Evolutionary conservation across 2,888 invertebrate species (phyloP).

Genomic region (Loripinus fragilis): DNA sequence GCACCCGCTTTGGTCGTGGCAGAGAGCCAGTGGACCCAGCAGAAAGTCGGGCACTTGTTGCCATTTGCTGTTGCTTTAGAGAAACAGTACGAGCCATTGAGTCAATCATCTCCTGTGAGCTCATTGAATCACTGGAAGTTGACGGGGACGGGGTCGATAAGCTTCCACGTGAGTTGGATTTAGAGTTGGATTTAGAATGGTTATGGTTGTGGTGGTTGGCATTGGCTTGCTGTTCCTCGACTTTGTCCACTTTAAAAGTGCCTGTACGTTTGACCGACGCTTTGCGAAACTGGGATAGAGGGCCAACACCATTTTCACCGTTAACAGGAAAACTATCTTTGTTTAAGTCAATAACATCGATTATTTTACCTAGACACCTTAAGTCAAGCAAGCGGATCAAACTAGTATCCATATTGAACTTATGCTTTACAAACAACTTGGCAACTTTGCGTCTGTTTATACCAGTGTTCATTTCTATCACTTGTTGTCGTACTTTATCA

Average conservation of each 20-base stretch:
- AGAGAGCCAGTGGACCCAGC: slow-evolving; percentile 57
- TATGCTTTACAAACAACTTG: slow-evolving; percentile 62
- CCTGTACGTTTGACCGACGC: slow-evolving; percentile 64
- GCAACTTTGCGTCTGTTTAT: slow-evolving; percentile 63
- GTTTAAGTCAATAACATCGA: slow-evolving; percentile 67
- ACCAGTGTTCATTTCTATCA: slow-evolving; percentile 64
- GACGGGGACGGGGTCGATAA: slow-evolving; percentile 59
- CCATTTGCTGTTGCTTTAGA: slow-evolving; percentile 46
- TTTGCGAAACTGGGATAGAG: slow-evolving; percentile 45
- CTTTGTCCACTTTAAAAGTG: slow-evolving; percentile 67
- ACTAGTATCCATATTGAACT: slow-evolving; percentile 60
- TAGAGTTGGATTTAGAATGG: neutral
- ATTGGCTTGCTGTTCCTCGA: slow-evolving; percentile 30
- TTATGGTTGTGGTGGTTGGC: too few species aligned
- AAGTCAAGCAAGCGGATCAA: slow-evolving; percentile 58
- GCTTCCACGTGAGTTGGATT: slow-evolving; percentile 41
- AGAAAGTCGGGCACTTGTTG: slow-evolving; percentile 47
- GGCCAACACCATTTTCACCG: slow-evolving; percentile 56
- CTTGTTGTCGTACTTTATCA: slow-evolving; percentile 65
- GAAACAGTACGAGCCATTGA: slow-evolving; percentile 33
- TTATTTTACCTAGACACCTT: slow-evolving; percentile 63
- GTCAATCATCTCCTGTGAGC: slow-evolving; percentile 63
- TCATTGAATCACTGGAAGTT: slow-evolving; percentile 66
- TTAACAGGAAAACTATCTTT: slow-evolving; percentile 63
- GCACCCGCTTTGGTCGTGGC: slow-evolving; percentile 46